These are phyloP conservation scores for Erinaceus europaeus DNA, from an alignment of 2,113 vertebrate species.

Conservation along the genomic window DNA sequence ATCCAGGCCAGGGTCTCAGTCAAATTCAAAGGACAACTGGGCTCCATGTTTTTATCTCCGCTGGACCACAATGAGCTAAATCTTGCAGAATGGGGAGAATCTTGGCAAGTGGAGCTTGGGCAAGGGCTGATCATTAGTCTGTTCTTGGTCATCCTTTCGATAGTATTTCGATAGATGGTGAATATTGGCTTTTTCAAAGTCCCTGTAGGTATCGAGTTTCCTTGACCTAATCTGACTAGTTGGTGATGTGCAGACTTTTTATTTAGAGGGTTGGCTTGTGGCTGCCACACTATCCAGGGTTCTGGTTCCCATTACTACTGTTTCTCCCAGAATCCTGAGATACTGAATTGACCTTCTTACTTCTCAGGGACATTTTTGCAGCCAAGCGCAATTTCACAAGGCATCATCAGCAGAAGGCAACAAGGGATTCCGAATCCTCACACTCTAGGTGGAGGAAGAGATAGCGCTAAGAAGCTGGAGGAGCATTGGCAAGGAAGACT, in stretches of 20 bases:
- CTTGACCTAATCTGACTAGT: not conserved
- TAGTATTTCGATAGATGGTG: too few species aligned
- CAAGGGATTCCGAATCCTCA: not conserved
- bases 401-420: not conserved
- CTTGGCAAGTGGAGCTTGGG: not conserved
- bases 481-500: constrained; percentile 5
- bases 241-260: not conserved
- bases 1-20: not conserved
- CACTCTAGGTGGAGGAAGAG: constrained; percentile 40
- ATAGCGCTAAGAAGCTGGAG: not conserved
- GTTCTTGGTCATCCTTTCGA: too few species aligned
- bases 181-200: not conserved
- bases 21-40: not conserved
- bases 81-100: not conserved
- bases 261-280: not conserved
- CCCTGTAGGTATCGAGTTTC: not conserved
- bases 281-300: not conserved
- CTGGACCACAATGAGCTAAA: not conserved
- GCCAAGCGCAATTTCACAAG: constrained; percentile 6
- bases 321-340: not conserved
- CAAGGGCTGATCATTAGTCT: too few species aligned
- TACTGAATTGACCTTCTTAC: not conserved
- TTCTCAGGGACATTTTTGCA: constrained; percentile 57
- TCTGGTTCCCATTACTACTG: not conserved
- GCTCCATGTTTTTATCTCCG: not conserved